Evolutionary conservation across 2,113 vertebrate species (phyloP), one percentile per base, ranked within the genome.

Genomic region (Passerina amoena): DNA sequence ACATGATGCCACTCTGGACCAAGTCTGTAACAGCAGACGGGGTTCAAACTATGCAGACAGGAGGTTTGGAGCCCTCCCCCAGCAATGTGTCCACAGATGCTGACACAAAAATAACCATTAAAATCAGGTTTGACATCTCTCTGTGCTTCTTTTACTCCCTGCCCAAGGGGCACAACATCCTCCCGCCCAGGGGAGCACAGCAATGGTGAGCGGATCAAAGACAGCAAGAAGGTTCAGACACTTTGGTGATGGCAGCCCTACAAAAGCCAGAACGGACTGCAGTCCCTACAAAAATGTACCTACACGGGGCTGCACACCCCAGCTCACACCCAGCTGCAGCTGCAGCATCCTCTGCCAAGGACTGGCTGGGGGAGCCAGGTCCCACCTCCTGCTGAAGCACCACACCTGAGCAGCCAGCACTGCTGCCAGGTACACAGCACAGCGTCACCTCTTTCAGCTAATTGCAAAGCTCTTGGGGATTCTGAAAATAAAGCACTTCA

Each of bases 161-260:
- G 42, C 48, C 70, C 56, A 51, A 35, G 25, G 33, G 15, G 14
- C 6, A 79, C 21, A 75, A 82, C 9, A 57, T 14, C 35, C 35
- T 75, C 35, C 54, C 2, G 7, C 19, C 47, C 54, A 37, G 33
- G 25, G 37, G n/a, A 80, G 70, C 5, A 1, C 53, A 69, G 66
- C 0, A 12, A 69, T 0, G 2, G 37, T 11, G 66, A 65, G 16
- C 0, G 0, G 45, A 80, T 25, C 40, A 70, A 72, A 85, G 63
- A 30, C 0, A 0, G 40, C 45, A 65, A 61, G 63, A 53, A 66
- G 40, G 45, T 38, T 57, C 63, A 80, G 60, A 23, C 12, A 14
- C 45, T 28, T 30, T 1, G 33, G 30, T 38, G 75, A 76, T 2
- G 14, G 82, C 59, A 72, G 42, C 54, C 54, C 51, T 66, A 35